Evolutionary conservation across 2,113 vertebrate species (phyloP), one percentile per base, ranked within the genome.

Genomic region (Cryptotis parvus): DNA sequence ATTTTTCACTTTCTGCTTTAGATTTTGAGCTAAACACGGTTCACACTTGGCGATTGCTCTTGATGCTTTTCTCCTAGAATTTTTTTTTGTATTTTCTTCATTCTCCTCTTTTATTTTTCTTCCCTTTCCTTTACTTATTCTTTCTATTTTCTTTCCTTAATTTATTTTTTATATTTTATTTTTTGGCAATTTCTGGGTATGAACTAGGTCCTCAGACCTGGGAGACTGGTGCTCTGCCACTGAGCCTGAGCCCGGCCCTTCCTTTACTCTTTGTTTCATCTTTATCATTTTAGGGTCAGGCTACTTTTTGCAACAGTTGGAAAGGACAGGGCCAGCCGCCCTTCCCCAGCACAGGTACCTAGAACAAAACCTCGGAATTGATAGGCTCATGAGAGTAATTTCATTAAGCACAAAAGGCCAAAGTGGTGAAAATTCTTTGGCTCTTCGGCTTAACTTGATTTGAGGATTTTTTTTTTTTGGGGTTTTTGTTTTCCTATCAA

Each of bases 61-160:
- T 6, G 2, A 0, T 4, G 0, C 16, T 78, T 85, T 63, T 2
- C 0, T 33, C 37, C 75, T 43, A 6, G 35, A n/a, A n/a, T n/a
- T n/a, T n/a, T 82, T 79, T 89, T 14, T 41, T 88, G 79, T 68
- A 29, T 11, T 87, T 27, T 27, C 6, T 1, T 0, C 18, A 14
- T 35, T 24, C 33, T 20, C 18, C 43, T 16, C 63, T 31, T 65
- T 3, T 58, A 6, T 24, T 24, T 58, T 58, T 20, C 18, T 24
- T 58, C 55, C 55, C 55, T 58, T 58, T 58, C 20, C 55, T 58
- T 58, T 58, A 20, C 55, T 24, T 58, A 4, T 18, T 58, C 24
- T 58, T 55, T 20, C 16, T 20, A 12, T 16, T 18, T 55, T 20
- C 16, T 16, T 55, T 55, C 4, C 52, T 20, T 55, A 4, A 16